Conservation (phyloP, 2,888 invertebrate genomes). For the Monopis laevigella region DNA sequence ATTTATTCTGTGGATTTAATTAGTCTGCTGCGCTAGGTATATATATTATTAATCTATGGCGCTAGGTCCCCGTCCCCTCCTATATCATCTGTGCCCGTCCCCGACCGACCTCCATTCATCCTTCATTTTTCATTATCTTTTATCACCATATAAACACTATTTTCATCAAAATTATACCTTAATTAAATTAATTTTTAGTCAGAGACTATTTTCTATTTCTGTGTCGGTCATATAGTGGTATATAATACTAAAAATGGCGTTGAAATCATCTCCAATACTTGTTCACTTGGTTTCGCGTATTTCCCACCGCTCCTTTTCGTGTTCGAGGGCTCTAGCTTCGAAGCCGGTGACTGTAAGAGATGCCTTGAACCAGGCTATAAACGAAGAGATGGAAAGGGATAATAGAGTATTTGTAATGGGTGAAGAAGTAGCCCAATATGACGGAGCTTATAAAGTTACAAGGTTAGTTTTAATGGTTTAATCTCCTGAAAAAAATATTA, state of each 20-base stretch:
- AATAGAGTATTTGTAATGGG: slow-evolving; percentile 91
- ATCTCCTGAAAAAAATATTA: too few species aligned
- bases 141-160: slow-evolving; percentile 36
- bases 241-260: slow-evolving; percentile 48
- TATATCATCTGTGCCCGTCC: too few species aligned
- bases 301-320: slow-evolving; percentile 49
- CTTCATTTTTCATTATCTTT: slow-evolving; percentile 33
- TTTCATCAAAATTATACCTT: slow-evolving; percentile 35
- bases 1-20: too few species aligned
- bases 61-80: too few species aligned
- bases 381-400: slow-evolving; percentile 96
- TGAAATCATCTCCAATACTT: slow-evolving; percentile 54
- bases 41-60: too few species aligned
- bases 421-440: slow-evolving; percentile 98
- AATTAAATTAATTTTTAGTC: slow-evolving; percentile 26
- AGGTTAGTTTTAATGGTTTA: slow-evolving; percentile 43
- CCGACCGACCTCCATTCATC: slow-evolving; percentile 67
- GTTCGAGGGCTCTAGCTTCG: slow-evolving; percentile 40
- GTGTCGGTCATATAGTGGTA: slow-evolving; percentile 9
- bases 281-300: slow-evolving; percentile 37
- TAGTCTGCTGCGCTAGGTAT: too few species aligned
- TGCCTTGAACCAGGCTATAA: slow-evolving; percentile 94
- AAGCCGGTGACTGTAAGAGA: slow-evolving; percentile 93
- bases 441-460: slow-evolving; percentile 96
- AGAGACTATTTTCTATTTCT: slow-evolving; percentile 16